Base-by-base conservation (phyloP, 2,888 invertebrate species). In the Embidobia sp. region DNA sequence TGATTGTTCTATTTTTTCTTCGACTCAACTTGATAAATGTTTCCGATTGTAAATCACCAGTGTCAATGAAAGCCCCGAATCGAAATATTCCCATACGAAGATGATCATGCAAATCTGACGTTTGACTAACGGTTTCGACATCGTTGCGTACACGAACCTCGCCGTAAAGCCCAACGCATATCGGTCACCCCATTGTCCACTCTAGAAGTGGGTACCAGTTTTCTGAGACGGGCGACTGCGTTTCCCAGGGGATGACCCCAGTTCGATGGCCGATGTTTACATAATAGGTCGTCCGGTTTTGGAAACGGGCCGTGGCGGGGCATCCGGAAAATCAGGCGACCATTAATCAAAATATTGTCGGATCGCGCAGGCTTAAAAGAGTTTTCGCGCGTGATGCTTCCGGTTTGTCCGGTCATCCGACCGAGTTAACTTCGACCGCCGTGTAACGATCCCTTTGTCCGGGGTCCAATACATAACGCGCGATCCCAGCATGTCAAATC, bases 161-260 rank as follows among this genome's bases (percentile, higher is more conserved):
- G n/a, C n/a, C n/a, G n/a, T n/a, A n/a, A n/a, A n/a, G n/a, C n/a
- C n/a, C n/a, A n/a, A n/a, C 10, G 31, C 13, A 27, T 15, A 0
- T 27, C 26, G 51, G 27, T 8, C 31, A 42, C 55, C 49, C 69
- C 26, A 69, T 63, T 75, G 69, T 75, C 69, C 64, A 64, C 85
- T 85, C 86, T 84, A 84, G 80, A 83, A 85, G 82, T 70, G 79
- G 67, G 70, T 79, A 83, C 83, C 82, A 84, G 85, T 83, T 85
- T 86, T 82, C 81, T 80, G 48, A 75, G 77, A 81, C 74, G 81
- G 69, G 22, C 74, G 67, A 78, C 63, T 75, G 80, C 79, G 80
- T 81, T 83, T 82, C 83, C 82, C 82, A 83, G 79, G 82, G 82
- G 81, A 79, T 75, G 77, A 76, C 67, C 78, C 78, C 63, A 27